Evolutionary conservation across 2,797 vertebrate genomes (phyloP).

Genomic region (Chaetodon trifasciatus): DNA sequence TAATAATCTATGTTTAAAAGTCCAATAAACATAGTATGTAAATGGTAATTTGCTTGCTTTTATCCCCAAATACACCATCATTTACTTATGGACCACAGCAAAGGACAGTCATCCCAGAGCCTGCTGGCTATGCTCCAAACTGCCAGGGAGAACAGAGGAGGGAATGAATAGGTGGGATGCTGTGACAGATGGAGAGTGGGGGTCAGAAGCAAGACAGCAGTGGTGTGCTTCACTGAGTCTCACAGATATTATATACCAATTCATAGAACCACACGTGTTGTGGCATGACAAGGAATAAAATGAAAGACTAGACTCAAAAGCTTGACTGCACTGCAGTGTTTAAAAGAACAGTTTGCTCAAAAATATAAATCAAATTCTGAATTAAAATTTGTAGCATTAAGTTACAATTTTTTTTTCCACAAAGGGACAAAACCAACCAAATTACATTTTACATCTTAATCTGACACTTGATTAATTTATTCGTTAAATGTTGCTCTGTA

Average conservation of each 20-base stretch:
- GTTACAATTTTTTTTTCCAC: too few species aligned
- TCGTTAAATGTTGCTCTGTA: too few species aligned
- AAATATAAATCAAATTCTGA: too few species aligned
- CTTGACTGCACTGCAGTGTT: slow-evolving; percentile 23
- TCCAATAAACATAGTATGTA: slow-evolving; percentile 14
- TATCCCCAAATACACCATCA: slow-evolving; percentile 23
- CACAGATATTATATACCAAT: slow-evolving; percentile 57
- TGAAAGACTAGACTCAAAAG: slow-evolving; percentile 39
- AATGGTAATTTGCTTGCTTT: slow-evolving; percentile 10
- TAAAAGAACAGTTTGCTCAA: not conserved
- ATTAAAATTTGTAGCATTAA: not conserved
- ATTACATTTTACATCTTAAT: too few species aligned
- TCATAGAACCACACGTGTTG: slow-evolving; percentile 58
- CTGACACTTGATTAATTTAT: too few species aligned
- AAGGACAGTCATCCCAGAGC: slow-evolving; percentile 43
- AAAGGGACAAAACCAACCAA: too few species aligned
- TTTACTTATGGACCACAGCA: slow-evolving; percentile 52
- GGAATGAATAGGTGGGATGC: slow-evolving; percentile 57
- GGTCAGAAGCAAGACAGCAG: slow-evolving; percentile 70
- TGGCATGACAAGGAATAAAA: slow-evolving; percentile 39
- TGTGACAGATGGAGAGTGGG: slow-evolving; percentile 66
- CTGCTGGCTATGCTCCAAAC: slow-evolving; percentile 60
- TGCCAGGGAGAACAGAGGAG: slow-evolving; percentile 41
- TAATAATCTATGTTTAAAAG: slow-evolving; percentile 12
- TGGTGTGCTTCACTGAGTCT: slow-evolving; percentile 66